Evolutionary conservation across 1,140 invertebrate species (phyloP), one percentile per base, ranked within the genome.

Genomic region (Hyphantria cunea): DNA sequence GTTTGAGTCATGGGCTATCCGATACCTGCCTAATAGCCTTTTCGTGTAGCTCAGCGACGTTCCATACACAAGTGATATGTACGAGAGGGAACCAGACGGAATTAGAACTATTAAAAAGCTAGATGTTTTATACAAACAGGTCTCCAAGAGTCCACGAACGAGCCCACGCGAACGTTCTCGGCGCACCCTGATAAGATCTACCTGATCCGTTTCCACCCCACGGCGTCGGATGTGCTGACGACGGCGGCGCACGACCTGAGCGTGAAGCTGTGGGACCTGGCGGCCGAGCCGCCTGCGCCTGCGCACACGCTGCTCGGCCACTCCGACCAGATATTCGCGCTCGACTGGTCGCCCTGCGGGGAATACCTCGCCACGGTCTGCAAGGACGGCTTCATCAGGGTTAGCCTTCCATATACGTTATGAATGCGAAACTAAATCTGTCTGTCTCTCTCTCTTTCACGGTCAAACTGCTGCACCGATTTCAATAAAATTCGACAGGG

Each of bases 151-250:
- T 92, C 93, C 0, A 92, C 91, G 0, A 93, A 93, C 77, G 80
- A 86, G 41, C 91, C 93, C 0, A 81, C 88, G 51, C 93, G 92
- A 5, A 96, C 96, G 10, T 88, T 97, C 14, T 92, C 92, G 0
- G 96, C 96, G 6, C 97, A 98, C 78, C 92, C 94, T 6, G 98
- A 98, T 78, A 98, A 98, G 91, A 96, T 99, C 54, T 97, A 97
- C 86, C 94, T 98, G 51, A 94, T 98, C 7, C 95, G 96, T 62
- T 99, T 97, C 90, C 97, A 99, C 91, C 97, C 97, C 0, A 91
- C 97, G 42, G 97, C 97, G 0, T 92, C 93, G 32, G 95, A 98
- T 84, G 93, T 99, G 8, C 84, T 99, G 1, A 95, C 96, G 0
- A 95, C 96, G 0, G 96, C 95, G 0, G 96, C 96, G 0, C 97